phyloP scores from a whole-genome alignment of 1,140 invertebrate genomes.

The Archivesica marissinica region DNA sequence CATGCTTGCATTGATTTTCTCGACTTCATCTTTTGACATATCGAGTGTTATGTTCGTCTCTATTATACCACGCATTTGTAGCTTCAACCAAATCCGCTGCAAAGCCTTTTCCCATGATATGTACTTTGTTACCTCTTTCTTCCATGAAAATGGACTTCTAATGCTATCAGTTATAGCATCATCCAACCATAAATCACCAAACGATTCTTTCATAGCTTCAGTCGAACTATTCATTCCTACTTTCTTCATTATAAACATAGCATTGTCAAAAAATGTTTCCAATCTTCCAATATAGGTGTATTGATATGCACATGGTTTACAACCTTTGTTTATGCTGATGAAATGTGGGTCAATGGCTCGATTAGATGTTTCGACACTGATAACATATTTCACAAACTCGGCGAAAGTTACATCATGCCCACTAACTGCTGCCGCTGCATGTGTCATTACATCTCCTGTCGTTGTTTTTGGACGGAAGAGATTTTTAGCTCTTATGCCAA shows the following conservation, averaged over 20 bases:
- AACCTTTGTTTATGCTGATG: slow-evolving; percentile 33
- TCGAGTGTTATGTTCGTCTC: neutral
- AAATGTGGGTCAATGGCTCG: slow-evolving; percentile 27
- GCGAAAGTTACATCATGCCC: slow-evolving; percentile 45
- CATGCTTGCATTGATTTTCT: neutral
- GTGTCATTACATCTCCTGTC: neutral
- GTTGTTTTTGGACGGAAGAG: neutral
- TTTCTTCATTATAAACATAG: slow-evolving; percentile 23
- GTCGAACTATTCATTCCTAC: slow-evolving; percentile 9
- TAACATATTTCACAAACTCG: slow-evolving; percentile 46
- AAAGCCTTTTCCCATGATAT: slow-evolving; percentile 53
- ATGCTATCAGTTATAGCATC: slow-evolving; percentile 47
- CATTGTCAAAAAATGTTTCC: slow-evolving; percentile 34
- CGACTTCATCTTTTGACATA: neutral
- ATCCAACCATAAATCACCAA: neutral
- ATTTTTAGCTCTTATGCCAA: neutral
- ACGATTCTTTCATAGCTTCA: neutral
- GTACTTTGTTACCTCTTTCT: slow-evolving; percentile 23
- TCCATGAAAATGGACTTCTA: slow-evolving; percentile 24
- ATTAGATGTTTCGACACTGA: neutral
- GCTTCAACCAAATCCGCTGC: slow-evolving; percentile 41
- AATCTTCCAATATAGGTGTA: slow-evolving; percentile 44
- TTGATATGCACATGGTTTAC: slow-evolving; percentile 36
- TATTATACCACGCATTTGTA: slow-evolving; percentile 52
- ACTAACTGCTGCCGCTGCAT: neutral